A percentile compares a stretch with the other conserved stretches of the same genome.
These are phyloP conservation scores for Drosophila azteca DNA, from an alignment of 1,140 invertebrate genomes.

Conservation along the genomic window DNA sequence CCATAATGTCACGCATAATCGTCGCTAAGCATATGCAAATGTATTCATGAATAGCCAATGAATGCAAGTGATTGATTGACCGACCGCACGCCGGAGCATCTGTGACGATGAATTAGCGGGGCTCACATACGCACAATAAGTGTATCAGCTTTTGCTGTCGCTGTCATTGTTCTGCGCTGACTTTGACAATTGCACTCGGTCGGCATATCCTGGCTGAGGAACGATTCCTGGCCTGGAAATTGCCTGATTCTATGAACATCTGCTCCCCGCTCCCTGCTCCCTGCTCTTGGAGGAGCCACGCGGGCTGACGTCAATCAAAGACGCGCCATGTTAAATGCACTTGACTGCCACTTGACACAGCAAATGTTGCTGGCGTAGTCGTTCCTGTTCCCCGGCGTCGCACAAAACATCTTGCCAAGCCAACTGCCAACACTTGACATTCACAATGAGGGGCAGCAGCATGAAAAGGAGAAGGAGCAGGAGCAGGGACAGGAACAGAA, in stretches of 20 bases:
- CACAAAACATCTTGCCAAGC: constrained; percentile 73
- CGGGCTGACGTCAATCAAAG: constrained; percentile 72
- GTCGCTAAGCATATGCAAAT: constrained; percentile 17
- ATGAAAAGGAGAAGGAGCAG: background rate
- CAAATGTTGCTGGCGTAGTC: constrained; percentile 54
- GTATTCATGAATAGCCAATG: constrained; percentile 29
- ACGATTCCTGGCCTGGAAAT: constrained; percentile 24
- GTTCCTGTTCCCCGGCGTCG: constrained; percentile 33
- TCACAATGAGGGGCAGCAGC: constrained; percentile 64
- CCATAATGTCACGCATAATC: constrained; percentile 19
- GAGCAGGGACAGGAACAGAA: constrained; percentile 1
- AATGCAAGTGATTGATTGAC: constrained; percentile 18
- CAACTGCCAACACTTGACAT: constrained; percentile 78
- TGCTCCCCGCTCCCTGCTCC: too few species aligned
- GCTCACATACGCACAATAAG: constrained; percentile 7
- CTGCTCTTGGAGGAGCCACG: constrained; percentile 1
- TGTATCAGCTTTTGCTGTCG: constrained; percentile 24
- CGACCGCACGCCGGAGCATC: constrained; percentile 33
- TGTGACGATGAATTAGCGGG: constrained; percentile 15
- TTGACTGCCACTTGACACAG: constrained; percentile 77
- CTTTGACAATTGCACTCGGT: constrained; percentile 38
- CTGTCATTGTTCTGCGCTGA: constrained; percentile 36
- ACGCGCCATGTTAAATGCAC: constrained; percentile 71
- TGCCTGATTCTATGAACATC: constrained; percentile 9
- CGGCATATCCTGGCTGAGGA: constrained; percentile 8